Percentiles rank a stretch among this genome's conserved stretches.
These are phyloP conservation scores for Latrodectus elegans DNA, from an alignment of 2,888 invertebrate species.

Conservation along the genomic window DNA sequence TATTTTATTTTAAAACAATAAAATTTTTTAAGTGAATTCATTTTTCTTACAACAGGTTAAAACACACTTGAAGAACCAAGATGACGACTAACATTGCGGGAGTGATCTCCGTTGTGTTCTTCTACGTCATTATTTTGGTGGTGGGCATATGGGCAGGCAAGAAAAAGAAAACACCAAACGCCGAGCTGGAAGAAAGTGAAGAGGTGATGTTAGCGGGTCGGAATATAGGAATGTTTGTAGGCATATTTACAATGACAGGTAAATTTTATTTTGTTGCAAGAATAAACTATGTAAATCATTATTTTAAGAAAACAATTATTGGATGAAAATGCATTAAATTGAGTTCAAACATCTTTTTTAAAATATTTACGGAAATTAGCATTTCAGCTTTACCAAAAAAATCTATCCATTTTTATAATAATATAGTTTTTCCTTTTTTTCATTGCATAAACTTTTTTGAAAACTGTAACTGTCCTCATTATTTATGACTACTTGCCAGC, in stretches of 20 bases:
- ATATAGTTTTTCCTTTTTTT: too few relatives aligned
- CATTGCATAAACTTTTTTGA: too few relatives aligned
- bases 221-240: constrained; percentile 94
- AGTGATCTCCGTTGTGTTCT: constrained; percentile 93
- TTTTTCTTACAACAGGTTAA: not conserved
- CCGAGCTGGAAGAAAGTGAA: constrained; percentile 78
- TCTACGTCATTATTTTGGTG: constrained; percentile 94
- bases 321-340: not conserved
- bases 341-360: not conserved
- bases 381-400: too few relatives aligned
- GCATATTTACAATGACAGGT: constrained; percentile 99
- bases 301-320: not conserved
- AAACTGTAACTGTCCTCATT: too few relatives aligned
- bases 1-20: too few relatives aligned
- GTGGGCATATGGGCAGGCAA: constrained; percentile 98
- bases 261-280: constrained; percentile 67
- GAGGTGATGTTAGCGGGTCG: constrained; percentile 99
- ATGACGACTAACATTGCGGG: constrained; percentile 93
- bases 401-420: too few relatives aligned
- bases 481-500: too few relatives aligned
- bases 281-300: not conserved
- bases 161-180: constrained; percentile 82
- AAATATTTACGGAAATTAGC: not conserved
- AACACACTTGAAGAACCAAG: not conserved
- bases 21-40: not conserved